A percentile compares a stretch with the other conserved stretches of the same genome.
Evolutionary conservation across 2,113 vertebrate species (phyloP).

Genomic region (Paradoxurus hermaphroditus): DNA sequence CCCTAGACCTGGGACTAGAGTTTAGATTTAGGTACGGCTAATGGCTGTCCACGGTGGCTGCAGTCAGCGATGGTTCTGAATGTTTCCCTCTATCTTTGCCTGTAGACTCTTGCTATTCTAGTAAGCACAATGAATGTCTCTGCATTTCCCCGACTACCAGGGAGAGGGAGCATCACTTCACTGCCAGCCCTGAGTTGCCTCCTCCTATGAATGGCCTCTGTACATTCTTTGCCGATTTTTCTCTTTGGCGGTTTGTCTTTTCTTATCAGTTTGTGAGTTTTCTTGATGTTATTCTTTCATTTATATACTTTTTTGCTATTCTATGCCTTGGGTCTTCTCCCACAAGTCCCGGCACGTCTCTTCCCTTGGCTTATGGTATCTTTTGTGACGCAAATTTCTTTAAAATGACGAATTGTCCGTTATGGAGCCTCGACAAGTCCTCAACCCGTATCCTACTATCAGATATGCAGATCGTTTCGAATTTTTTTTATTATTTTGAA

Average conservation of each 20-base stretch:
- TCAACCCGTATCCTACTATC: constrained; percentile 16
- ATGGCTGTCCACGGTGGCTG: background rate
- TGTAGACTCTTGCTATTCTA: background rate
- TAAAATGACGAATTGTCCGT: constrained; percentile 39
- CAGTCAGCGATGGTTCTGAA: background rate
- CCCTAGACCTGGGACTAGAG: background rate
- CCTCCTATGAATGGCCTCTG: background rate
- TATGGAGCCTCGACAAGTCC: constrained; percentile 37
- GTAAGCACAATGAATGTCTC: background rate
- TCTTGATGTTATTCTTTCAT: background rate
- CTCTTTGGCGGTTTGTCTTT: constrained; percentile 28
- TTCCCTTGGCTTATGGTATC: background rate
- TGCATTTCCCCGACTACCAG: background rate
- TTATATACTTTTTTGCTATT: background rate
- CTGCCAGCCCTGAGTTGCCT: background rate
- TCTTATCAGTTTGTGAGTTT: background rate
- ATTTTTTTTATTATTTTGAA: constrained; percentile 58
- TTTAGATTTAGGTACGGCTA: background rate
- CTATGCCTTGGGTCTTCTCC: background rate
- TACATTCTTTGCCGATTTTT: background rate
- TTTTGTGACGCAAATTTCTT: constrained; percentile 46
- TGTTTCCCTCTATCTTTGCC: background rate
- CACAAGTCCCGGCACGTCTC: background rate
- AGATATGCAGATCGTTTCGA: background rate
- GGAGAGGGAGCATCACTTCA: background rate